A percentile compares a stretch with the other conserved stretches of the same genome.
Conservation (phyloP, 2,113 vertebrate genomes). For the Barnardius zonarius region DNA sequence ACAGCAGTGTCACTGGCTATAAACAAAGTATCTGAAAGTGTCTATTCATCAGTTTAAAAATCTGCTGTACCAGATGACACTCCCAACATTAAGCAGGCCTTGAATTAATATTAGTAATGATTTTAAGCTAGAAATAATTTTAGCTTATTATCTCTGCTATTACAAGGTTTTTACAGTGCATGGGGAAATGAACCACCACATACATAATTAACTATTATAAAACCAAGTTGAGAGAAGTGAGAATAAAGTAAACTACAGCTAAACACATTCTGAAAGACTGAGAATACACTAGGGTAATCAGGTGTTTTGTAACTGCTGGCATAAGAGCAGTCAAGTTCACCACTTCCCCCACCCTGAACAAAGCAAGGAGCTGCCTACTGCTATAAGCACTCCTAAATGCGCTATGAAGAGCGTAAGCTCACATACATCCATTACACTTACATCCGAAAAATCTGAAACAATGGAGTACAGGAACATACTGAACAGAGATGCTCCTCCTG, state of each 20-base stretch:
- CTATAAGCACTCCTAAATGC: not conserved
- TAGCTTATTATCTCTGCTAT: not conserved
- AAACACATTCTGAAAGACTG: not conserved
- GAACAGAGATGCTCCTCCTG: not conserved
- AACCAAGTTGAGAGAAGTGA: not conserved
- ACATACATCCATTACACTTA: not conserved
- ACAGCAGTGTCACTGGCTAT: not conserved
- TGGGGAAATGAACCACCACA: not conserved
- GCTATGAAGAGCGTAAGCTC: not conserved
- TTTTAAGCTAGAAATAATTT: not conserved
- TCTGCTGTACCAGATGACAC: not conserved
- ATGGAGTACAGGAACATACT: not conserved
- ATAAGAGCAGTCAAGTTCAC: not conserved
- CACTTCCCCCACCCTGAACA: not conserved
- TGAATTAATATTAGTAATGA: not conserved
- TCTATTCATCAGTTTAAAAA: not conserved
- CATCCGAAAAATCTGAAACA: not conserved
- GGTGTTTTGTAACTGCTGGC: not conserved
- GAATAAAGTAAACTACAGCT: not conserved
- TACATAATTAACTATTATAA: not conserved
- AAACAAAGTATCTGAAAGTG: not conserved
- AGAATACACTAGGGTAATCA: not conserved
- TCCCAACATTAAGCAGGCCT: not conserved
- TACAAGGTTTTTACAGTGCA: not conserved
- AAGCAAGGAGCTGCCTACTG: not conserved